Conservation (phyloP, 2,797 vertebrate species). For the Australoheros facetus region DNA sequence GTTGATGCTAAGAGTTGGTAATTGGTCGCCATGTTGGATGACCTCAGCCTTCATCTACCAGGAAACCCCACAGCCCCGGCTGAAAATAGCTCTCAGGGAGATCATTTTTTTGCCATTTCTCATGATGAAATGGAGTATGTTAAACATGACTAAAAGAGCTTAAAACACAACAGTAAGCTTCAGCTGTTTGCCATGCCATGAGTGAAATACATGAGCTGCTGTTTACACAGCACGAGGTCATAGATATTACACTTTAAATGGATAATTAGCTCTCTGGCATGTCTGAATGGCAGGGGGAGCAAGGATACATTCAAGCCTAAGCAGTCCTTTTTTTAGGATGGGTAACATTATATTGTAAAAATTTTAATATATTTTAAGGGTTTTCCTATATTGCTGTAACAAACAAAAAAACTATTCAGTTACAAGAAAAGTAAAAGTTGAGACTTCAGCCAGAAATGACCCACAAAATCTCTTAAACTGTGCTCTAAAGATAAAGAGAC, state of each 20-base stretch:
- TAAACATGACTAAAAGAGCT: neutral
- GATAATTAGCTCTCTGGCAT: neutral
- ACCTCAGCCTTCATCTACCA: neutral
- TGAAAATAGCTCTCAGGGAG: conserved; percentile 1
- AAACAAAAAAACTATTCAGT: neutral
- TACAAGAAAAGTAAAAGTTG: neutral
- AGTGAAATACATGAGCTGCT: neutral
- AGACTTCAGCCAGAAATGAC: neutral
- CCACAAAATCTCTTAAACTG: neutral
- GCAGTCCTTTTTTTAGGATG: neutral
- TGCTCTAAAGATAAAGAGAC: neutral
- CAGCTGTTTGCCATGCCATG: neutral
- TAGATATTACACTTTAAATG: too few species aligned
- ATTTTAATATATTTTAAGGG: too few species aligned
- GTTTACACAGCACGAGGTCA: neutral
- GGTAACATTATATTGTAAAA: neutral
- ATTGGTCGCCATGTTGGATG: conserved; percentile 29
- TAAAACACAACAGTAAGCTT: neutral
- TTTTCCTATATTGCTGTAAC: neutral
- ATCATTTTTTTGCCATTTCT: neutral
- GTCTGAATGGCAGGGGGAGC: neutral
- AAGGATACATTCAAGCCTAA: neutral
- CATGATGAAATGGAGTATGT: neutral
- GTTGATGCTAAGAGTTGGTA: neutral
- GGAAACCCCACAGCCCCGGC: conserved; percentile 2